Evolutionary conservation across 2,888 invertebrate species (phyloP).

Genomic region (Eristalis arbustorum): DNA sequence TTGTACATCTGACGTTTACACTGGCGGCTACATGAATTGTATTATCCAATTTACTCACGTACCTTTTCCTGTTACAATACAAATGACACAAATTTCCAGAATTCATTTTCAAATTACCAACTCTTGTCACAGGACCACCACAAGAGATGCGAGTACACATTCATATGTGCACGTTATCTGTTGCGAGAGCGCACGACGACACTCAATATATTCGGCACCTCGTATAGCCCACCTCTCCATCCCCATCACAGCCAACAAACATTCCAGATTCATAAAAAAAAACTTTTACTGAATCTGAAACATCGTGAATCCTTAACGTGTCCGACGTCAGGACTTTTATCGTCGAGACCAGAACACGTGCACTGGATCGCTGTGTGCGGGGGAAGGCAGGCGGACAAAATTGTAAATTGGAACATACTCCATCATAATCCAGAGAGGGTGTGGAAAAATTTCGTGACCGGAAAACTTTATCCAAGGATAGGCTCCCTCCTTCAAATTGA

Average conservation of each 20-base stretch:
- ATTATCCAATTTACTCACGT: not conserved
- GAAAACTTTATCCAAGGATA: conserved; percentile 37
- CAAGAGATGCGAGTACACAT: not conserved
- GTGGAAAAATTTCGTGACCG: conserved; percentile 38
- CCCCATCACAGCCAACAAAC: not conserved
- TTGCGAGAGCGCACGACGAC: conserved; percentile 12
- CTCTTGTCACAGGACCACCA: conserved; percentile 4
- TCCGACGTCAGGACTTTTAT: not conserved
- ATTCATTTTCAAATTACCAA: conserved; percentile 22
- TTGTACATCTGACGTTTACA: not conserved
- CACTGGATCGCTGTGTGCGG: not conserved
- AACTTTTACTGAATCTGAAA: conserved; percentile 10
- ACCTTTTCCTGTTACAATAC: not conserved
- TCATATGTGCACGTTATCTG: not conserved
- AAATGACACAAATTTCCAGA: conserved; percentile 17
- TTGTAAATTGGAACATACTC: conserved; percentile 44
- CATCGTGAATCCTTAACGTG: conserved; percentile 13
- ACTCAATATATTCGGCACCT: conserved; percentile 3
- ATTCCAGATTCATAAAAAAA: not conserved
- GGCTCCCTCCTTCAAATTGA: conserved; percentile 31
- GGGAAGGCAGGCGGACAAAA: conserved; percentile 16
- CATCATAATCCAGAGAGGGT: conserved; percentile 42
- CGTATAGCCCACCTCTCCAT: not conserved
- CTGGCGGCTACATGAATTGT: not conserved
- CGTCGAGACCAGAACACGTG: not conserved